Base-by-base conservation (phyloP, 2,888 invertebrate genomes). In the Griposia aprilina region DNA sequence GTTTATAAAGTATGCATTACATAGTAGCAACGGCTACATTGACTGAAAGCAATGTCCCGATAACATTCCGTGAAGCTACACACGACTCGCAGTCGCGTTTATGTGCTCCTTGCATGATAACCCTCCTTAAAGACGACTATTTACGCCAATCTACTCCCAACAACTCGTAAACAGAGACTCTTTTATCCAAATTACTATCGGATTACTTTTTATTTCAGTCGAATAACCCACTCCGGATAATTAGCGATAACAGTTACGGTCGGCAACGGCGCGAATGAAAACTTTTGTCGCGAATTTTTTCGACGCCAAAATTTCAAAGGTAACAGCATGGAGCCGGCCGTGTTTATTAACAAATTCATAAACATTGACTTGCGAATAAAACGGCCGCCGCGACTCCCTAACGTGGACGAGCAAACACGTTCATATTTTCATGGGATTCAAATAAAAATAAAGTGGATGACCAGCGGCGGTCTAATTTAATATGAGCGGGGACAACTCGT, bases 281-380 rank as follows among this genome's bases (percentile, higher is more conserved):
- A 93, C 91, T 93, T 92, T 92, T 89, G 91, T 89, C 87, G 87
- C 86, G 81, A 89, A 85, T 90, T 91, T 92, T 92, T 88, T 84
- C 87, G 11, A 85, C 88, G 88, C 84, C 90, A 89, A 92, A 94
- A 95, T 95, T 93, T 93, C 91, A 90, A 92, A 94, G 93, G 94
- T 93, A 93, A 93, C 93, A 92, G 90, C 89, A 87, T 82, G 87
- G 87, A 91, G 89, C 90, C 91, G 90, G 87, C 83, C 88, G 93
- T 93, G 95, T 96, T 95, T 96, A 96, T 95, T 95, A 95, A 94
- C 94, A 94, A 96, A 96, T 96, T 95, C 95, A 96, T 95, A 96
- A 96, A 96, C 95, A 96, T 96, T 95, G 96, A 95, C 94, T 94
- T 93, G 90, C 93, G 93, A 93, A 94, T 93, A 94, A 95, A 95